Evolutionary conservation across 35 echinoderm and acorn worm genomes (phyloP), one percentile per base, ranked within the genome.

Genomic region (Anneissia japonica): DNA sequence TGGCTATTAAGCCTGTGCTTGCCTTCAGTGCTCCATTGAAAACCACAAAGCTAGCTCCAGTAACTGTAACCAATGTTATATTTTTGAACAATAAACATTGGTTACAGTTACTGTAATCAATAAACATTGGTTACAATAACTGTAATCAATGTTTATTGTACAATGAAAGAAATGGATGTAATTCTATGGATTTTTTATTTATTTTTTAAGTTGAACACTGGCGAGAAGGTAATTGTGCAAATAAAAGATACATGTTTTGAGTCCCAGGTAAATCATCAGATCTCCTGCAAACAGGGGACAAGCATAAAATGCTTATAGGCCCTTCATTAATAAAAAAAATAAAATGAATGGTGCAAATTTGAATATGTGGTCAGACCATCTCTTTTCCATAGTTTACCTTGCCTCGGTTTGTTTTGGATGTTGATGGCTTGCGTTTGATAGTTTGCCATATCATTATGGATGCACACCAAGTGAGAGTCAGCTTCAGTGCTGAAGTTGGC

Each of bases 371-470:
- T 28, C 51, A 64, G 12, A 64, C 51, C 51, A 14, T 28, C 28
- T 64, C 13, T 28, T 28, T 28, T 14, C 51, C 51, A 43, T 30
- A 75, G 32, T 76, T 85, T 37, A 99, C 96, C 96, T 89, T 94
- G 94, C 35, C 96, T 81, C 17, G 96, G 96, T 90, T 99, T 99
- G 73, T 99, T 99, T 83, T 99, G 96, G 87, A 93, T 99, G 80
- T 93, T 99, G 36, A 99, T 99, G 12, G 96, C 96, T 77, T 99
- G 96, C 12, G 96, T 99, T 81, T 94, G 92, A 76, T 99, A 99
- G 10, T 77, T 86, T 1, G 92, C 96, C 46, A 91, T 82, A 38
- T 98, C 96, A 38, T 99, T 99, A 75, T 99, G 96, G 37, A 99
- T 99, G 73, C 96, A 99, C 26, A 99, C 96, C 36, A 99, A 84